These are phyloP conservation scores for Ditylenchus weischeri DNA, from an alignment of 2,888 invertebrate species.

Conservation along the genomic window DNA sequence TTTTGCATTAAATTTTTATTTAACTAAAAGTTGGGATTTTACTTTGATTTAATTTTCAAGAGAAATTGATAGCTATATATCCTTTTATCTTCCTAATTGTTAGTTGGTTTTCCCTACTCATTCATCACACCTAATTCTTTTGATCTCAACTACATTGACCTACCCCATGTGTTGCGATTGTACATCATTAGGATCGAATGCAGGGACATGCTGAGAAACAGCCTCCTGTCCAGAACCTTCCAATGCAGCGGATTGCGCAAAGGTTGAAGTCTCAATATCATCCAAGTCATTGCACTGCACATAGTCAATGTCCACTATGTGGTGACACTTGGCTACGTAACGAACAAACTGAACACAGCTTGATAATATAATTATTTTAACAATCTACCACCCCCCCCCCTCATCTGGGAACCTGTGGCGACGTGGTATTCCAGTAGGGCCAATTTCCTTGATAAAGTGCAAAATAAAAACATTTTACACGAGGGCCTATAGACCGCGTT, in stretches of 20 bases:
- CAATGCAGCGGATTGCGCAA: conserved; percentile 13
- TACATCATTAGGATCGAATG: conserved; percentile 44
- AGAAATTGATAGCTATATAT: no score
- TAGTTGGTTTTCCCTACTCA: no score
- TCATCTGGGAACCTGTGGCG: no score
- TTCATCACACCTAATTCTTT: no score
- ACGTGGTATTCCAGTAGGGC: no score
- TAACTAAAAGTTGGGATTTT: background rate
- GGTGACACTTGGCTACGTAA: conserved; percentile 91
- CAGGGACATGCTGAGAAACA: conserved; percentile 34
- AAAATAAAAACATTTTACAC: no score
- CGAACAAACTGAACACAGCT: conserved; percentile 60
- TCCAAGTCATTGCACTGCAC: conserved; percentile 57
- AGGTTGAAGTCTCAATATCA: conserved; percentile 30
- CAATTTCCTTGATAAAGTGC: no score
- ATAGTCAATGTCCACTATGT: conserved; percentile 64
- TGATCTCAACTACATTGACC: background rate
- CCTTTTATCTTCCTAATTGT: no score
- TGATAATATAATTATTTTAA: background rate
- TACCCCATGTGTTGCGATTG: conserved; percentile 44
- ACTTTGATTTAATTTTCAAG: no score
- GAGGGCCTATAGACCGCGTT: no score
- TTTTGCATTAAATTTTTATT: background rate
- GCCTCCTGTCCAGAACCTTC: conserved; percentile 1
- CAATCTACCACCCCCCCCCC: no score